Base-by-base conservation (phyloP, 2,888 invertebrate species). In the Diadegma fenestrale region DNA sequence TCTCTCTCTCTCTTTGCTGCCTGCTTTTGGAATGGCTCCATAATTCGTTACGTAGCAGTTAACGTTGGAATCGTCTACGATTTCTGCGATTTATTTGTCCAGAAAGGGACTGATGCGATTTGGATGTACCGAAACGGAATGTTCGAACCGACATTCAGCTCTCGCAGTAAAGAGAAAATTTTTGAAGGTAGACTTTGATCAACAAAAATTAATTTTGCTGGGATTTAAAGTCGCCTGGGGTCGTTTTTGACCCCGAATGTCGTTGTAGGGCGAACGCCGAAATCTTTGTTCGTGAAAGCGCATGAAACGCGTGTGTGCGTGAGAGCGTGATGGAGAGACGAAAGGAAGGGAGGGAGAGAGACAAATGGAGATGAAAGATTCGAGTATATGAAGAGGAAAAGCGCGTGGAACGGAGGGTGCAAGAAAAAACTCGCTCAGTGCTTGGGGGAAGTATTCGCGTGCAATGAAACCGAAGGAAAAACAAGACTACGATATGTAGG, bases 281-380 rank as follows among this genome's bases (percentile, higher is more conserved):
- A 64, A 76, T 76, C 64, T 76, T 76, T 76, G 64, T 76, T 41
- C 17, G 22, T 17, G 22, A 71, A 30, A 61, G 75, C 63, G 41
- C 26, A 26, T 14, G 8, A 61, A 14, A 30, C 12, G 30, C 12
- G 30, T 19, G 37, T 8, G 54, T 22, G 6, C 33, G 1, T 63
- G 30, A 33, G 17, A 45, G n/a, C 61, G 61, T 0, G 41, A 73
- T 22, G 17, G 63, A 64, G 64, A 37, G 33, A 64, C 48, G 30
- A 64, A 43, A 63, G 33, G 61, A 75, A 63, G 63, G 45, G n/a
- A 8, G 6, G 12, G 3, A 5, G 48, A n/a, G n/a, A 19, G n/a
- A 51, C n/a, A 51, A n/a, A 51, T 51, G 7, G n/a, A 51, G 2
- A 51, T 51, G 6, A 7, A 51, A 51, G 7, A 51, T n/a, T n/a